phyloP scores from a whole-genome alignment of 2,888 invertebrate species.

The Copidosoma aretas region DNA sequence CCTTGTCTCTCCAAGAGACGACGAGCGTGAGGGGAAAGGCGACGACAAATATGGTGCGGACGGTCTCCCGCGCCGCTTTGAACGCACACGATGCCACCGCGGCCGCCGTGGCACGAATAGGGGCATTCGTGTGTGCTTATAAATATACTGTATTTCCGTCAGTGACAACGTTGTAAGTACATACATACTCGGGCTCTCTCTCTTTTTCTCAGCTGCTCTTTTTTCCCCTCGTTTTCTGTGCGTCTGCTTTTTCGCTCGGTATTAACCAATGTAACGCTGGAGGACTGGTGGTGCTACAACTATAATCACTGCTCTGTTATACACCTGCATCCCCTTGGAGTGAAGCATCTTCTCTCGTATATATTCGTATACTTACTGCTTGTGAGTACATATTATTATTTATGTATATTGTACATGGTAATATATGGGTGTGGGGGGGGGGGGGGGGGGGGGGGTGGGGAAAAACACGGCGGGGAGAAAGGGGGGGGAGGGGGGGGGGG shows the following conservation, averaged over 20 bases:
- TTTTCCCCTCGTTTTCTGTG: conserved; percentile 1
- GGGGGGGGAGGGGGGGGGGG: too few species aligned
- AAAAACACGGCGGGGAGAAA: too few species aligned
- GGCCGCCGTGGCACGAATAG: background rate
- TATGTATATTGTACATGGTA: too few species aligned
- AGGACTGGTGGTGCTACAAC: background rate
- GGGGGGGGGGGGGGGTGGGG: too few species aligned
- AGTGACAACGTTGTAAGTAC: too few species aligned
- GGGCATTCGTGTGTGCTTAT: background rate
- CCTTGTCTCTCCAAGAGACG: background rate
- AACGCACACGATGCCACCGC: background rate
- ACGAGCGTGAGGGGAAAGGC: background rate
- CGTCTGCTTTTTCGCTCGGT: background rate
- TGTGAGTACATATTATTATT: too few species aligned
- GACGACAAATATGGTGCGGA: background rate
- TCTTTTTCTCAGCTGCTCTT: conserved; percentile 11
- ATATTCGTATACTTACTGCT: background rate
- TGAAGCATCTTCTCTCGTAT: background rate
- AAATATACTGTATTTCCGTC: too few species aligned
- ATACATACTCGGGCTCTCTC: background rate
- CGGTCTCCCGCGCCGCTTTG: conserved; percentile 9
- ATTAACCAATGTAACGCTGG: background rate
- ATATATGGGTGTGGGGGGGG: too few species aligned
- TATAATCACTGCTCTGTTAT: background rate
- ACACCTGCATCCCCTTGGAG: background rate